A percentile compares a stretch with the other conserved stretches of the same genome.
These are phyloP conservation scores for Oxystoma pomonae DNA, from an alignment of 2,888 invertebrate species.

Conservation along the genomic window DNA sequence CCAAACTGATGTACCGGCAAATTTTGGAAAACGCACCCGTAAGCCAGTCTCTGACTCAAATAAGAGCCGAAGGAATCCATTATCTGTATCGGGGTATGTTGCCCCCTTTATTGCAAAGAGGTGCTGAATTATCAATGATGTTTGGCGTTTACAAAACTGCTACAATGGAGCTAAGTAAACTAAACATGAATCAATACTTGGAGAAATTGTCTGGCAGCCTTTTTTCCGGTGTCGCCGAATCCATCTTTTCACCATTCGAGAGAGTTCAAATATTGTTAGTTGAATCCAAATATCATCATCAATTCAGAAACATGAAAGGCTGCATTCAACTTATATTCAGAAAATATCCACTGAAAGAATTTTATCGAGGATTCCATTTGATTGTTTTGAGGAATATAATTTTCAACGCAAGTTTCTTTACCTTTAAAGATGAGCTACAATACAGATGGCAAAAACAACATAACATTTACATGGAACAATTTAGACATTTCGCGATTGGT, in stretches of 20 bases:
- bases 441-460: not conserved
- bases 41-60: conserved; percentile 8
- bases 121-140: conserved; percentile 21
- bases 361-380: conserved; percentile 21
- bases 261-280: conserved; percentile 22
- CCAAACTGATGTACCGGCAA: conserved; percentile 26
- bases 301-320: conserved; percentile 22
- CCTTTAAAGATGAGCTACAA: conserved; percentile 2
- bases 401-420: conserved; percentile 18
- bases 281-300: conserved; percentile 17
- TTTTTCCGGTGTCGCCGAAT: conserved; percentile 17
- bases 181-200: conserved; percentile 10
- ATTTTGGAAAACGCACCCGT: conserved; percentile 20
- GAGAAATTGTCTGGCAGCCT: conserved; percentile 12
- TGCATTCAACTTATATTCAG: conserved; percentile 9
- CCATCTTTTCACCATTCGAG: conserved; percentile 23
- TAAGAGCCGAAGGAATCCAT: conserved; percentile 21
- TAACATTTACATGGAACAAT: not conserved
- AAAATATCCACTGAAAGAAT: conserved; percentile 20
- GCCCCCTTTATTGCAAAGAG: conserved; percentile 24
- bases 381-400: conserved; percentile 17
- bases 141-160: conserved; percentile 22
- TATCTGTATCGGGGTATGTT: conserved; percentile 24
- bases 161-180: conserved; percentile 9
- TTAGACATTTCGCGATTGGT: conserved; percentile 6